These are phyloP conservation scores for Anguilla japonica DNA, from an alignment of 2,113 vertebrate genomes.

Conservation along the genomic window DNA sequence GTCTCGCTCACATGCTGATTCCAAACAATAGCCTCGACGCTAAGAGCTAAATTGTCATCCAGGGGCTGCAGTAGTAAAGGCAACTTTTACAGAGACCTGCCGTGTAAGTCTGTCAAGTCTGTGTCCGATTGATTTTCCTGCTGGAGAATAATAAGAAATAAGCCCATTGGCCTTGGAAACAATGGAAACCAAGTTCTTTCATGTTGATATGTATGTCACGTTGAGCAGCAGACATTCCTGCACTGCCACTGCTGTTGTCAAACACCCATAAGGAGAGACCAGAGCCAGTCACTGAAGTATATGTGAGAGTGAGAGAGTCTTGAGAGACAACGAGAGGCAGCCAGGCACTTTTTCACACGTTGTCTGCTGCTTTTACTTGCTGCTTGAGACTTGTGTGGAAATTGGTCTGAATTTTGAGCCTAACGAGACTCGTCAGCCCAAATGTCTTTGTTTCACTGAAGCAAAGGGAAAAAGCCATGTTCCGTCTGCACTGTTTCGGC, in stretches of 20 bases:
- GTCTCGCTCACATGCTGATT: background rate
- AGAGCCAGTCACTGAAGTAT: background rate
- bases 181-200: slow-evolving; percentile 34
- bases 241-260: slow-evolving; percentile 56
- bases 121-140: background rate
- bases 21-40: background rate
- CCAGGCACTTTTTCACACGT: background rate
- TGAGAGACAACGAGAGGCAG: background rate
- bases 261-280: slow-evolving; percentile 40
- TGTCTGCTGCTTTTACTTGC: background rate
- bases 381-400: background rate
- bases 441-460: background rate
- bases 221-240: slow-evolving; percentile 61
- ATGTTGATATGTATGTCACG: slow-evolving; percentile 63
- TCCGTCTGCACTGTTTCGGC: background rate
- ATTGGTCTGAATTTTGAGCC: background rate
- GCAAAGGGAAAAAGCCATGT: background rate
- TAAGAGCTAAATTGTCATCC: background rate
- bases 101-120: background rate
- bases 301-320: background rate
- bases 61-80: background rate
- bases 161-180: slow-evolving; percentile 25
- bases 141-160: background rate
- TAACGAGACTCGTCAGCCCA: too few species aligned
- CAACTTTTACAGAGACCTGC: background rate